Evolutionary conservation across 2,888 invertebrate species (phyloP), one percentile per base, ranked within the genome.

Genomic region (Cryptocephalus moraei): DNA sequence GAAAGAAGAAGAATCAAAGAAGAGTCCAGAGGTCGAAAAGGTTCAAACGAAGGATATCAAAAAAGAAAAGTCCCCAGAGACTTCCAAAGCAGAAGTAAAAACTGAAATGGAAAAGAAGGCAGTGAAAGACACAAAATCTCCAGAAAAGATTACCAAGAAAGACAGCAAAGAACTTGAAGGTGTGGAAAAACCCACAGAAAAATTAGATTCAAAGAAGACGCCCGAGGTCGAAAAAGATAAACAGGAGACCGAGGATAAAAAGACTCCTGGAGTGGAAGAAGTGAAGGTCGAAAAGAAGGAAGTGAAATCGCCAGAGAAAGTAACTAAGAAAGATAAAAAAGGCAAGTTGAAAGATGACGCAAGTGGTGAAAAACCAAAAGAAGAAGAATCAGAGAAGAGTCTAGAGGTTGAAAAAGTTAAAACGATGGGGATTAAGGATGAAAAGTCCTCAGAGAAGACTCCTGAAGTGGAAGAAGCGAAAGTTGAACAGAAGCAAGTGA

Each of bases 81-180:
- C 45, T 32, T 12, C 34, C n/a, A 52, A 52, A 8, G 51, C 57
- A 45, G 47, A 44, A 14, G 12, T n/a, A n/a, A n/a, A n/a, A n/a
- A n/a, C n/a, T n/a, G n/a, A n/a, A n/a, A n/a, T n/a, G n/a, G n/a
- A n/a, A n/a, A n/a, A n/a, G n/a, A n/a, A n/a, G n/a, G n/a, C 2
- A 22, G 22, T 22, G 22, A 22, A 22, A 22, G 22, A 22, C 22
- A 22, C 2, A 22, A 22, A 22, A 22, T 22, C 22, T n/a, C n/a
- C 22, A 22, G 22, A 22, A 22, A 22, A 22, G 6, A 22, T 22
- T 22, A 22, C 22, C 2, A 22, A 22, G 6, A 22, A 22, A 22
- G 22, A 6, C 22, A 22, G 22, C 22, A 22, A 22, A 22, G 22
- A 22, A 6, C 2, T 22, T 6, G 40, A 40, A 40, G 4, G 22